phyloP scores from a whole-genome alignment of 30 jellyfish, hydroid and myxozoan species.

The Aurelia sp. region DNA sequence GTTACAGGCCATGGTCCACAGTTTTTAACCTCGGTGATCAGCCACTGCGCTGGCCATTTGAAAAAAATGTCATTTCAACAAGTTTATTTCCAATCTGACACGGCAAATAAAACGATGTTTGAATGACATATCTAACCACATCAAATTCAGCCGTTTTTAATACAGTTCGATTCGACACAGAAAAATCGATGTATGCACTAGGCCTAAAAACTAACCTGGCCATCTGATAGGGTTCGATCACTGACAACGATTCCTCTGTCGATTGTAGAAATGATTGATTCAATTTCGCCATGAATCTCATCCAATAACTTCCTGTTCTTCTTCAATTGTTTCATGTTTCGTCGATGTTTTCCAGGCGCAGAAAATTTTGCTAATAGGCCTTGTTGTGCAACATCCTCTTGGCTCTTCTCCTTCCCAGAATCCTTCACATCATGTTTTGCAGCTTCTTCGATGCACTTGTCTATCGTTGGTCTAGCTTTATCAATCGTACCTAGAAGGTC shows the following conservation, averaged over 20 bases:
- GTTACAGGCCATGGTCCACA: no score
- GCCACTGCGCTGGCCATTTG: no score
- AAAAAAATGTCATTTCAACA: no score
- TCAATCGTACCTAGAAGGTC: conserved; percentile 48
- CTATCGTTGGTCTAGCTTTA: conserved; percentile 65
- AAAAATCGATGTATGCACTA: no score
- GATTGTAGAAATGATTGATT: conserved; percentile 52
- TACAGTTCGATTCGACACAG: no score
- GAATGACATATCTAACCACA: no score
- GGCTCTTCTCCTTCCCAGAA: conserved; percentile 73
- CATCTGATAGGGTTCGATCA: neutral
- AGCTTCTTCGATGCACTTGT: conserved; percentile 65
- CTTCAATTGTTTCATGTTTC: conserved; percentile 76
- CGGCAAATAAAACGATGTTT: no score
- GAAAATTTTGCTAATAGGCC: conserved; percentile 88
- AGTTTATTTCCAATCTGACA: no score
- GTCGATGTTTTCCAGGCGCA: conserved; percentile 92
- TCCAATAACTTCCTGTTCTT: conserved; percentile 46
- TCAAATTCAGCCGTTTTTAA: no score
- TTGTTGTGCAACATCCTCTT: conserved; percentile 35
- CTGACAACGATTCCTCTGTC: conserved; percentile 6
- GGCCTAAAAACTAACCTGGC: no score
- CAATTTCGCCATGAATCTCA: conserved; percentile 61
- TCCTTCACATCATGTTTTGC: conserved; percentile 76
- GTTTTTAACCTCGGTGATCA: no score